phyloP scores from a whole-genome alignment of 2,113 vertebrate species.

The Maccullochella peelii region DNA sequence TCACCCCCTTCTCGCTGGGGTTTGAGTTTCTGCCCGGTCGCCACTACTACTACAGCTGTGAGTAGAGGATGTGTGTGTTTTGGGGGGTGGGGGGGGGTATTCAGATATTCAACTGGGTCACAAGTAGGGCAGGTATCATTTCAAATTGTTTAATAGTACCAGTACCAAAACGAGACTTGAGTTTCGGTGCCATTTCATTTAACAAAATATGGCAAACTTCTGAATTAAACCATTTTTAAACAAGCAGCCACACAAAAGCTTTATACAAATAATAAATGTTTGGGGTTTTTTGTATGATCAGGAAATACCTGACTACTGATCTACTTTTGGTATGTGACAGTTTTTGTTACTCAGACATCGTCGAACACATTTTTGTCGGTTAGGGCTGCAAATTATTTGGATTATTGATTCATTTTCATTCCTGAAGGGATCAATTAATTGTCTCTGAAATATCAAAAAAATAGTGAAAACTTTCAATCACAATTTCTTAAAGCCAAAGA shows the following conservation, averaged over 20 bases:
- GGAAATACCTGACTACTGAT: neutral
- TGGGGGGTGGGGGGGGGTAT: neutral
- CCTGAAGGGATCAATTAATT: neutral
- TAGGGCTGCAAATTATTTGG: neutral
- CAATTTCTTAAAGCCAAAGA: neutral
- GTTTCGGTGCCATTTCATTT: neutral
- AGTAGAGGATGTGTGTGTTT: constrained; percentile 73
- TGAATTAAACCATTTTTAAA: neutral
- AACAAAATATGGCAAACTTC: neutral
- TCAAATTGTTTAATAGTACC: neutral
- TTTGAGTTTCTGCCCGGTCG: constrained; percentile 95
- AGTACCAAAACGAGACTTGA: neutral
- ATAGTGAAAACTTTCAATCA: neutral
- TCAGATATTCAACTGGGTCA: neutral
- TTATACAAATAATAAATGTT: neutral
- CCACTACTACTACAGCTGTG: constrained; percentile 98
- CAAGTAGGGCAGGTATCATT: neutral
- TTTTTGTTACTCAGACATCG: neutral
- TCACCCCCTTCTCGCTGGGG: constrained; percentile 97
- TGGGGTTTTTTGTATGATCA: neutral
- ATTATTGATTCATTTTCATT: neutral
- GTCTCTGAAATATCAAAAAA: neutral
- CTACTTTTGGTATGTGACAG: neutral
- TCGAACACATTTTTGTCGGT: neutral
- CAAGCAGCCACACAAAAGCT: neutral